Evolutionary conservation across 1,140 invertebrate genomes (phyloP), one percentile per base, ranked within the genome.

Genomic region (Cherax destructor): DNA sequence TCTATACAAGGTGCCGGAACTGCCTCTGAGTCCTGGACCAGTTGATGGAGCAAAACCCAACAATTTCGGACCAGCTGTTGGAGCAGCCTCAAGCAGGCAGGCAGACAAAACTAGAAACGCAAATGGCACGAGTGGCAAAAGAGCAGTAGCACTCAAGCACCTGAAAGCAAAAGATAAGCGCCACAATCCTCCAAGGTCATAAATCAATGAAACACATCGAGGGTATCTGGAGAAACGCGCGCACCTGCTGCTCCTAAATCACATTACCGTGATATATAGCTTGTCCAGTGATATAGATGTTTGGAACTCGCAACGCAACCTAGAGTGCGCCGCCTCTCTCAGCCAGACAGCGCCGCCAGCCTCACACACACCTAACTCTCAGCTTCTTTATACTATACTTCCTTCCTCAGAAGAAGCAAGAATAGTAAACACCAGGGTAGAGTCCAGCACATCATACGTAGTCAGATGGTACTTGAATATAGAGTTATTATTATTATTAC

Each of bases 131-230:
- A 41, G 30, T 41, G 30, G 30, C 61, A 3, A 76, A 30, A 76
- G 10, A 76, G 7, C 52, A 13, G 52, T 0, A 76, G 9, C 52
- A 41, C n/a, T 56, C 56, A 83, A 18, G 65, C 56, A 83, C 56
- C 65, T 24, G 30, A 11, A 79, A 50, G 30, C 77, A 79, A 47
- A 41, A 50, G 50, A 16, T 49, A 49, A 79, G 52, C 61, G 30
- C 77, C 49, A 30, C 4, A 79, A 16, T 9, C 47, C 6, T 21
- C 18, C 77, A 49, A 52, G n/a, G 47, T 10, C 47, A 21, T 50
- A 49, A 79, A 79, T 79, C 77, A 79, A 79, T 79, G 50, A 21
- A 79, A 79, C 77, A 79, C 77, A 79, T 79, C 77, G 11, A 52
- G 16, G 18, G 77, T 49, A 79, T 79, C 77, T 4, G 77, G 77